Conservation (phyloP, 1,140 invertebrate genomes). For the Elymnias hypermnestra region DNA sequence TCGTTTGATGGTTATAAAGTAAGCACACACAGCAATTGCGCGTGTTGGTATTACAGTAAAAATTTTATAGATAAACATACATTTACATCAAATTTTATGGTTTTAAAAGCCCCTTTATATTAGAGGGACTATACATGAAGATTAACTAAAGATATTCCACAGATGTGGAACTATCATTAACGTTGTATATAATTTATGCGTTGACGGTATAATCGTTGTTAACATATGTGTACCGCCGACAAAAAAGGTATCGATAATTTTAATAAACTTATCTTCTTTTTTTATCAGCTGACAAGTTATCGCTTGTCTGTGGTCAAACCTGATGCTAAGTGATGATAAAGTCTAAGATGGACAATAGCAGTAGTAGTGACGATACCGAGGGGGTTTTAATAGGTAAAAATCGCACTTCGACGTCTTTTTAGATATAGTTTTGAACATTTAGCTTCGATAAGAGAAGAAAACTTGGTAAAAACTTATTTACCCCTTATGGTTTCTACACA, state of each 20-base stretch:
- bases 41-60: background rate
- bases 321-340: too few species aligned
- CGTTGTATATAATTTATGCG: constrained; percentile 14
- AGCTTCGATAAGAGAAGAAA: too few species aligned
- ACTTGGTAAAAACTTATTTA: too few species aligned
- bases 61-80: constrained; percentile 6
- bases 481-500: too few species aligned
- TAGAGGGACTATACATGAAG: constrained; percentile 12
- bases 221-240: constrained; percentile 18
- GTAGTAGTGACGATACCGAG: too few species aligned
- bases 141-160: constrained; percentile 21
- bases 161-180: constrained; percentile 20
- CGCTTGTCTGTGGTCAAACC: too few species aligned
- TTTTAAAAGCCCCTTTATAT: constrained; percentile 11
- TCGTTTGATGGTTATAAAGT: constrained; percentile 3
- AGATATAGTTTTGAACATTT: too few species aligned
- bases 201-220: constrained; percentile 17
- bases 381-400: too few species aligned
- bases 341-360: too few species aligned
- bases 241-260: constrained; percentile 1
- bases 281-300: too few species aligned
- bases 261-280: too few species aligned
- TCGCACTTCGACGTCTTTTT: too few species aligned
- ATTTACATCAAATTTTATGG: constrained; percentile 17
- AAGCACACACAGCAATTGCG: background rate